Conservation (phyloP, 2,797 vertebrate genomes). For the Sebastes kiyomatsui region DNA sequence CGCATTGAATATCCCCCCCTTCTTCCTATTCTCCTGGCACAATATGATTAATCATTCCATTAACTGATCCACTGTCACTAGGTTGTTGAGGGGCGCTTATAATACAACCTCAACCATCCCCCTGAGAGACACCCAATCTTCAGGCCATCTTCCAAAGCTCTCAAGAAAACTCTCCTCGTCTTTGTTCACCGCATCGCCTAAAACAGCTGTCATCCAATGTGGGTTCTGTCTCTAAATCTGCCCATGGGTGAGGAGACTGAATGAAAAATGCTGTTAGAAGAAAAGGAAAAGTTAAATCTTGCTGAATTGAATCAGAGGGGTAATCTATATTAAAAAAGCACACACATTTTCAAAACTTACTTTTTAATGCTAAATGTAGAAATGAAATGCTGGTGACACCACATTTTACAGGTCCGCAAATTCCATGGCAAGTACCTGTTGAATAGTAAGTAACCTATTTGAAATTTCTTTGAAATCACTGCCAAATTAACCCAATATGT, state of each 20-base stretch:
- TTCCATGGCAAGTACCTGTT: no score
- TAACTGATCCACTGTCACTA: constrained; percentile 64
- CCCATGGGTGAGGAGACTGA: constrained; percentile 3
- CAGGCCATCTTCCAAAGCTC: constrained; percentile 62
- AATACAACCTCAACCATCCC: constrained; percentile 51
- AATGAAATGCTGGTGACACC: background rate
- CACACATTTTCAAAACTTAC: background rate
- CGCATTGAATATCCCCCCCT: constrained; percentile 42
- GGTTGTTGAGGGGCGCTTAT: constrained; percentile 52
- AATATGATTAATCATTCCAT: constrained; percentile 68
- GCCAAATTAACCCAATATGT: no score
- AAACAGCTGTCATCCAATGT: constrained; percentile 51
- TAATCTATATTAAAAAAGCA: background rate
- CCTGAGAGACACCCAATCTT: constrained; percentile 60
- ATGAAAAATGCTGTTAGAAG: background rate
- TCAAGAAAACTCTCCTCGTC: constrained; percentile 41
- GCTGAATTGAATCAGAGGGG: background rate
- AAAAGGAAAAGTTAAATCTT: background rate
- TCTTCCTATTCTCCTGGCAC: constrained; percentile 57
- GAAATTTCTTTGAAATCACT: no score
- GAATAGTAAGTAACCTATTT: no score
- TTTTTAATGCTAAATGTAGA: no score
- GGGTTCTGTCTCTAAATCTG: constrained; percentile 47
- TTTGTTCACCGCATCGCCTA: constrained; percentile 43
- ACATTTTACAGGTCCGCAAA: no score